Base-by-base conservation (phyloP, 2,888 invertebrate genomes). In the Troilus luridus region DNA sequence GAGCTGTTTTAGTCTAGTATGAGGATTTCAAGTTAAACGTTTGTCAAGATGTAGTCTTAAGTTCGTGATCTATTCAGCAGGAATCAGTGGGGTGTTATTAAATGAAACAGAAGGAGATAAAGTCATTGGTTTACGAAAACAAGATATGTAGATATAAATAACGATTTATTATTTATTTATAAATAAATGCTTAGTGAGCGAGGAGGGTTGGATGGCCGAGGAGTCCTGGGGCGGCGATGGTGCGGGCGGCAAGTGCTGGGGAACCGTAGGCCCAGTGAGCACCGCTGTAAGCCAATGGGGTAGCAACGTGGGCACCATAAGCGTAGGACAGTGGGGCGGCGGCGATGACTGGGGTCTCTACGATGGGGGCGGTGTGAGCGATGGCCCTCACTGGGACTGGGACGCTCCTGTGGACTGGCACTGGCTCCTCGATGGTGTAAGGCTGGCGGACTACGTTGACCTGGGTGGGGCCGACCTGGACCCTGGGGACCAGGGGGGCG, bases 391-490 rank as follows among this genome's bases (percentile, higher is more conserved):
- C 91, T 54, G 93, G 93, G 64, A 93, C 93, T 54, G 93, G 93
- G 9, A 93, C 93, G 41, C 91, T 90, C 67, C 93, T 91, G 93
- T 93, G 93, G 81, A 93, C 92, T 91, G 93, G 93, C 90, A 93
- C 94, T 81, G 93, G 93, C 92, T 94, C 93, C 88, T 93, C 93
- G 89, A 94, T 93, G 64, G 93, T 93, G 92, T 93, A 93, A 54
- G 93, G 94, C 93, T 94, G 94, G 91, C 93, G 93, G 90, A 94
- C 93, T 60, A 94, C 93, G 59, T 93, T 93, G 27, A 93, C 93
- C 92, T 94, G 93, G n/a, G 94, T 92, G 19, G 94, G 93, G 67
- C 93, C 93, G 89, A 93, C 92, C 58, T 93, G 92, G n/a, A 94
- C 93, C 92, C 92, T 93, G 88, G 94, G 93, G 56, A 94, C 90